phyloP scores from a whole-genome alignment of 2,113 vertebrate genomes.

The Campylomormyrus numenius region DNA sequence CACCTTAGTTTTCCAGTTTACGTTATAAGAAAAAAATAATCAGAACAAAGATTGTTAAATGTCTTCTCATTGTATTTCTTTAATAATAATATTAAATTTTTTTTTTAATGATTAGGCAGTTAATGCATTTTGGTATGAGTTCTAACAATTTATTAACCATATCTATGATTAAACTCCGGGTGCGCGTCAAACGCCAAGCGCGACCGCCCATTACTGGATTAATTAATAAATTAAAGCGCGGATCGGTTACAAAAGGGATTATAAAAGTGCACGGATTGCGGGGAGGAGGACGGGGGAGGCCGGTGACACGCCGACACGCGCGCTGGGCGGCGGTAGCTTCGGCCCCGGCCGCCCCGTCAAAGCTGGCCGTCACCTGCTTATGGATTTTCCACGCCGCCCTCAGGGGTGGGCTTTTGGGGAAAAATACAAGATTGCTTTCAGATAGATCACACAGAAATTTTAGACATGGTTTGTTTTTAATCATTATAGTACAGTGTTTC shows the following conservation, averaged over 20 bases:
- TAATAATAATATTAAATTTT: slow-evolving; percentile 20
- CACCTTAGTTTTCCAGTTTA: neutral
- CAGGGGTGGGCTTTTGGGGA: neutral
- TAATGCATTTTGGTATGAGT: slow-evolving; percentile 45
- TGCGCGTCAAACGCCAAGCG: slow-evolving; percentile 41
- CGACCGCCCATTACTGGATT: slow-evolving; percentile 21
- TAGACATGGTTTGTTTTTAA: neutral
- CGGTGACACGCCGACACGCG: slow-evolving; percentile 20
- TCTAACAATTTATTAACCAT: slow-evolving; percentile 46
- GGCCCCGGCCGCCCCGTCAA: neutral
- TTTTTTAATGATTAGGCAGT: slow-evolving; percentile 38
- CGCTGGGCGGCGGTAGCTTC: slow-evolving; percentile 19
- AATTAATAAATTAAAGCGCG: slow-evolving; percentile 52
- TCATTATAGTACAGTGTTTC: neutral
- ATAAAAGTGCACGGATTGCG: slow-evolving; percentile 40
- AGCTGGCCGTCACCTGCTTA: neutral
- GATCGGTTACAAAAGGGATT: slow-evolving; percentile 54
- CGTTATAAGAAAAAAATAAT: neutral
- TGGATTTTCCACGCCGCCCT: neutral
- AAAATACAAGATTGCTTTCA: neutral
- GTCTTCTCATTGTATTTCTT: slow-evolving; percentile 32
- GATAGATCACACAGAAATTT: neutral
- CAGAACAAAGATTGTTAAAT: slow-evolving; percentile 29
- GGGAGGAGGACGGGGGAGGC: slow-evolving; percentile 25
- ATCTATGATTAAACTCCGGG: slow-evolving; percentile 45